phyloP scores from a whole-genome alignment of 1,140 invertebrate genomes.

The Hycleus cichorii region DNA sequence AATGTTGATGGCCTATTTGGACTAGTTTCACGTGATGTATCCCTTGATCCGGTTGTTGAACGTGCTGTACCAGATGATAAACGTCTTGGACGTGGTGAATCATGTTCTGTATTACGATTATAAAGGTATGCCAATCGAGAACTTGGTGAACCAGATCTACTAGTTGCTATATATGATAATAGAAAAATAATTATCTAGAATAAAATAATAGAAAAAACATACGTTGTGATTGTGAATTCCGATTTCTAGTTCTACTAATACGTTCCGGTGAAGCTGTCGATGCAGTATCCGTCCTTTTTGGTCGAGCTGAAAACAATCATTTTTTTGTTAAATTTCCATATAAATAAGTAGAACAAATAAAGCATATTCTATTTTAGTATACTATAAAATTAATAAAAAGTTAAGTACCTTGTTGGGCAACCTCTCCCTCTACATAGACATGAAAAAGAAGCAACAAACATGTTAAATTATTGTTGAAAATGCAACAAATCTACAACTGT shows the following conservation, averaged over 20 bases:
- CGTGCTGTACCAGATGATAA: constrained; percentile 64
- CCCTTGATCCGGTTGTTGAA: constrained; percentile 56
- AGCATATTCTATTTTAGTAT: too few species aligned
- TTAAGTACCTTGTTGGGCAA: constrained; percentile 48
- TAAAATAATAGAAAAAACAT: constrained; percentile 42
- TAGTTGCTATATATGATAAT: constrained; percentile 52
- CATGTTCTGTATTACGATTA: constrained; percentile 46
- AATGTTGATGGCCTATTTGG: constrained; percentile 42
- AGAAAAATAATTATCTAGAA: neutral
- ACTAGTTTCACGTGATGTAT: constrained; percentile 61
- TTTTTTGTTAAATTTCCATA: neutral
- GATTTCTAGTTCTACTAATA: constrained; percentile 52
- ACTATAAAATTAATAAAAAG: constrained; percentile 11
- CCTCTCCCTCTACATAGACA: constrained; percentile 47
- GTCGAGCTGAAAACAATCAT: constrained; percentile 48
- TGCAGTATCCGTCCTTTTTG: constrained; percentile 48
- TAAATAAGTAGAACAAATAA: neutral
- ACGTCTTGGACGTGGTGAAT: constrained; percentile 35
- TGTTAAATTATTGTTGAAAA: neutral
- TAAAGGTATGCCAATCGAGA: constrained; percentile 64
- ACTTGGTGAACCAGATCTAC: constrained; percentile 71
- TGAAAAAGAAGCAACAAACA: constrained; percentile 37
- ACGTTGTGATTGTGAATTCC: constrained; percentile 83
- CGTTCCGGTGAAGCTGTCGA: constrained; percentile 56
- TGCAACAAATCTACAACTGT: neutral